phyloP scores from a whole-genome alignment of 2,888 invertebrate genomes.

The Caenorhabditis macrosperma region DNA sequence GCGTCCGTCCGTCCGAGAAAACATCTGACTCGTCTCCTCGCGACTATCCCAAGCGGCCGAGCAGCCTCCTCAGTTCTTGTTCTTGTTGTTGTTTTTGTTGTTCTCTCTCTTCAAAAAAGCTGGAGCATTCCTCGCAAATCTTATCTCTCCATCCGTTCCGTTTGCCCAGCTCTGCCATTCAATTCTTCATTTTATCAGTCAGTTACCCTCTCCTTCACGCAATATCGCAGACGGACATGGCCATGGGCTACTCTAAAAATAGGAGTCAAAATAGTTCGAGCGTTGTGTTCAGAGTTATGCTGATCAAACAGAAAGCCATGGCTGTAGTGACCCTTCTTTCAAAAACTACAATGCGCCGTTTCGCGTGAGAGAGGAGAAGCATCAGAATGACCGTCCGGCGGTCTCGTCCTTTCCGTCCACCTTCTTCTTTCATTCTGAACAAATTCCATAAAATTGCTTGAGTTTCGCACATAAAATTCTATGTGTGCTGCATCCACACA shows the following conservation, averaged over 20 bases:
- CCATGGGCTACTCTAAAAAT: conserved; percentile 38
- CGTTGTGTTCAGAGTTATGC: conserved; percentile 40
- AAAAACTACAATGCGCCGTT: conserved; percentile 28
- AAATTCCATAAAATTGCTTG: conserved; percentile 16
- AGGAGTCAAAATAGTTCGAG: not conserved
- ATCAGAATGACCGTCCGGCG: conserved; percentile 11
- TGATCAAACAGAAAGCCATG: conserved; percentile 39
- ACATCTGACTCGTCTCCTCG: conserved; percentile 41
- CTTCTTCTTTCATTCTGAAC: conserved; percentile 4
- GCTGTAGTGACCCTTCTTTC: conserved; percentile 41
- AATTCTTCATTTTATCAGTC: conserved; percentile 5
- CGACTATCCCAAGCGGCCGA: conserved; percentile 3
- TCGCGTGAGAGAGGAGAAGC: not conserved
- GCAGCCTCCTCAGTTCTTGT: conserved; percentile 29
- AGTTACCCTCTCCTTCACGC: not conserved
- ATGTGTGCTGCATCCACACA: conserved; percentile 8
- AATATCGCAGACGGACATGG: no score
- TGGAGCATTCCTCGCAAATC: conserved; percentile 16
- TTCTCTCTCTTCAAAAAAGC: conserved; percentile 23
- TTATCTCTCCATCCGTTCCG: conserved; percentile 6
- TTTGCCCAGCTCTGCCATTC: conserved; percentile 3
- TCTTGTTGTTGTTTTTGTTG: conserved; percentile 56
- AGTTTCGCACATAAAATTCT: conserved; percentile 46
- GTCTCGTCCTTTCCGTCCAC: conserved; percentile 5
- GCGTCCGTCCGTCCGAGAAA: conserved; percentile 27